These are phyloP conservation scores for Chaenodraco wilsoni DNA, from an alignment of 2,797 vertebrate genomes.

Conservation along the genomic window DNA sequence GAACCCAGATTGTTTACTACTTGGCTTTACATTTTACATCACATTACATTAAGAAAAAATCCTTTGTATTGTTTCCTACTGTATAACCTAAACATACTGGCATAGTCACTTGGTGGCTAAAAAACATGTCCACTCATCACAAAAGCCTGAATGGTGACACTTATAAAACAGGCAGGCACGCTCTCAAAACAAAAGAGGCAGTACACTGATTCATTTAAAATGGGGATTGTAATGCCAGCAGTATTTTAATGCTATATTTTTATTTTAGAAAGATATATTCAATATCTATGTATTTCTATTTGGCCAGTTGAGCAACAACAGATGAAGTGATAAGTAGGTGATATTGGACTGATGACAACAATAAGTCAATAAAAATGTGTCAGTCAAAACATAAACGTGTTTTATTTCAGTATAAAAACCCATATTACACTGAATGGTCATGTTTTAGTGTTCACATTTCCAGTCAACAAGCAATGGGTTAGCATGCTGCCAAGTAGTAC, in stretches of 20 bases:
- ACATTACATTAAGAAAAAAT: not conserved
- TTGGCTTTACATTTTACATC: no score
- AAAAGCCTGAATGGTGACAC: slow-evolving; percentile 52
- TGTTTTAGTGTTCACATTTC: not conserved
- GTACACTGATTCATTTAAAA: not conserved
- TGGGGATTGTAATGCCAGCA: not conserved
- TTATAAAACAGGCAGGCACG: slow-evolving; percentile 54
- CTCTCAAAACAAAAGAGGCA: slow-evolving; percentile 38
- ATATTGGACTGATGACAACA: slow-evolving; percentile 25
- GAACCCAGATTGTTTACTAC: not conserved
- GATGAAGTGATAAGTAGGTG: slow-evolving; percentile 42
- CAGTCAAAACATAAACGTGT: not conserved
- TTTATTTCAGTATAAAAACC: not conserved
- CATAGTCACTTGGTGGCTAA: not conserved
- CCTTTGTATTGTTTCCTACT: not conserved
- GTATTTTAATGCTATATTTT: not conserved
- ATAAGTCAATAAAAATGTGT: not conserved
- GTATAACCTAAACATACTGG: not conserved
- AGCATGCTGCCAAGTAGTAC: slow-evolving; percentile 61
- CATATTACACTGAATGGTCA: not conserved
- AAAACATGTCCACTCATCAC: slow-evolving; percentile 31
- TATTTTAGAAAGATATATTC: not conserved
- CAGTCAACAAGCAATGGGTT: not conserved
- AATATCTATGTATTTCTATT: not conserved
- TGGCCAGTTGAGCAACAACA: slow-evolving; percentile 13